Conservation (phyloP, 2,797 vertebrate species). For the Macropus fuliginosus region DNA sequence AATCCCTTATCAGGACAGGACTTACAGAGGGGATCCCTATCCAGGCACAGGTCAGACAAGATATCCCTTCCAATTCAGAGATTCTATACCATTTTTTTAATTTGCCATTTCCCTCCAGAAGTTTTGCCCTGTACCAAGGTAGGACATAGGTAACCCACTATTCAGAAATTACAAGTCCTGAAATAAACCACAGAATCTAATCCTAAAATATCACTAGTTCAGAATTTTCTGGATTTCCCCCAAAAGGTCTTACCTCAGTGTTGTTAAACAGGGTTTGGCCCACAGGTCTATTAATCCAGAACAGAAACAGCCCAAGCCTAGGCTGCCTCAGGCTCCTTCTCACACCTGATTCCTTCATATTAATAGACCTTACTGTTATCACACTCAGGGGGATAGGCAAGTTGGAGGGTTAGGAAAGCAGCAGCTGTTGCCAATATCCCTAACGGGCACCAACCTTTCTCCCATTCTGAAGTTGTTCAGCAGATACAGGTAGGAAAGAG, state of each 20-base stretch:
- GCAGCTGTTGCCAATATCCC: not conserved
- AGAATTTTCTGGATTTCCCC: not conserved
- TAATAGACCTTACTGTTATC: not conserved
- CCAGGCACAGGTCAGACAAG: not conserved
- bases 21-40: not conserved
- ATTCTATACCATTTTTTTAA: not conserved
- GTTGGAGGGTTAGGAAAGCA: not conserved
- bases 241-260: not conserved
- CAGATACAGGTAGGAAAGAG: not conserved
- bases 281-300: not conserved
- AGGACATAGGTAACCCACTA: not conserved
- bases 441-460: not conserved
- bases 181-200: not conserved
- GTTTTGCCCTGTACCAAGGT: not conserved
- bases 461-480: not conserved
- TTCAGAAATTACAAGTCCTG: not conserved
- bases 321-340: slow-evolving; percentile 1
- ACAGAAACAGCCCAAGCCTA: not conserved
- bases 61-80: not conserved
- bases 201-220: not conserved
- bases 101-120: not conserved
- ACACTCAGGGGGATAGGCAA: not conserved
- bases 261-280: not conserved
- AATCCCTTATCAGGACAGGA: not conserved
- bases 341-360: not conserved